A percentile compares a stretch with the other conserved stretches of the same genome.
Evolutionary conservation across 2,113 vertebrate genomes (phyloP).

Genomic region (Oreochromis aureus): DNA sequence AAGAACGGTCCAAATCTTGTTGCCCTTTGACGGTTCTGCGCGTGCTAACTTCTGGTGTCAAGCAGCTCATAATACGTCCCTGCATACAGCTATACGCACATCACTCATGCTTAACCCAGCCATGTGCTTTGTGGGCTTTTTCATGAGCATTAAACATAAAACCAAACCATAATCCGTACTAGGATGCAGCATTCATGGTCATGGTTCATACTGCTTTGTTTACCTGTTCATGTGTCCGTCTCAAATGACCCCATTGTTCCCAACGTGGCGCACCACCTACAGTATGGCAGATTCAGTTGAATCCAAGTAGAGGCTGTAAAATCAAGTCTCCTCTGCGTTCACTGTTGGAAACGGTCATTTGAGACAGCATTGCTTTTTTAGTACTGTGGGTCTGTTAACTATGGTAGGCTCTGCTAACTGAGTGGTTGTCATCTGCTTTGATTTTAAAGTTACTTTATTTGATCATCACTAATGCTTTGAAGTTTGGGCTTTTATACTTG

Average conservation of each 20-base stretch:
- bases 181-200: constrained; percentile 13
- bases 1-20: neutral
- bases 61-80: neutral
- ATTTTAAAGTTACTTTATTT: constrained; percentile 35
- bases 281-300: neutral
- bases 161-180: constrained; percentile 16
- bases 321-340: neutral
- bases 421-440: constrained; percentile 42
- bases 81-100: neutral
- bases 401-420: constrained; percentile 19
- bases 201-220: constrained; percentile 37
- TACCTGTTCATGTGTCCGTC: constrained; percentile 28
- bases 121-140: constrained; percentile 48
- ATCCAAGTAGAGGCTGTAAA: neutral
- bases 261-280: neutral
- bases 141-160: constrained; percentile 38
- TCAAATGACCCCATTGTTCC: constrained; percentile 29
- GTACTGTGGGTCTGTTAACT: constrained; percentile 33
- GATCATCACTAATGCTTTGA: constrained; percentile 57
- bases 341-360: constrained; percentile 32
- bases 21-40: neutral
- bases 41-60: neutral
- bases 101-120: constrained; percentile 49
- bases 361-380: constrained; percentile 28
- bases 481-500: constrained; percentile 50